phyloP scores from a whole-genome alignment of 1,140 invertebrate species.

The Oscheius sp. region DNA sequence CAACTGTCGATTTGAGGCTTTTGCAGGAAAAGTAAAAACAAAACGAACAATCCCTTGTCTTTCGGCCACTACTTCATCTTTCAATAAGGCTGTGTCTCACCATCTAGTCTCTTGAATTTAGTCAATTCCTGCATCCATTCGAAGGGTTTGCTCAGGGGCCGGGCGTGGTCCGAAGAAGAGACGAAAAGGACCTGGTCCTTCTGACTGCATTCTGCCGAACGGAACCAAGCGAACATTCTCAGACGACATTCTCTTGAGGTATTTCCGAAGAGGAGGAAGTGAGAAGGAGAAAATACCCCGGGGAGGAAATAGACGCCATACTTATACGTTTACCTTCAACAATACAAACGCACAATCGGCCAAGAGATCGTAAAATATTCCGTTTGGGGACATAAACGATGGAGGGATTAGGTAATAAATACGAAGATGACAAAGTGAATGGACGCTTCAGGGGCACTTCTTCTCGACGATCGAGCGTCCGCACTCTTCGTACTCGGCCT shows the following conservation, averaged over 20 bases:
- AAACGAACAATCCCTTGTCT: neutral
- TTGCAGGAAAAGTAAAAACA: neutral
- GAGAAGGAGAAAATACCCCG: too few relatives aligned
- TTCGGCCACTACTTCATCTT: too few relatives aligned
- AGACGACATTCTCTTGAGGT: neutral
- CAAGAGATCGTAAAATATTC: neutral
- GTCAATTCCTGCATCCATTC: slow-evolving; percentile 19
- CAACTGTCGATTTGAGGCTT: neutral
- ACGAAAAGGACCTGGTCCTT: slow-evolving; percentile 18
- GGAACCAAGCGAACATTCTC: neutral
- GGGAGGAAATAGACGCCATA: too few relatives aligned
- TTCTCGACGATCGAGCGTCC: slow-evolving; percentile 86
- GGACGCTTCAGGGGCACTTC: slow-evolving; percentile 74
- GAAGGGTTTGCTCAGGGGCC: neutral
- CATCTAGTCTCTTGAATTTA: slow-evolving; percentile 4
- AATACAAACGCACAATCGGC: neutral
- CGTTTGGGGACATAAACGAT: too few relatives aligned
- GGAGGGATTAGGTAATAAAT: neutral
- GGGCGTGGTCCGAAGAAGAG: neutral
- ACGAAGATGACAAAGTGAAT: neutral
- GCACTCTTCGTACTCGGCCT: slow-evolving; percentile 90
- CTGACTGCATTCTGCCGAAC: neutral
- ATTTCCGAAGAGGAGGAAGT: neutral
- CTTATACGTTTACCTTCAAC: neutral
- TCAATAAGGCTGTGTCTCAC: too few relatives aligned